Conservation (phyloP, 2,888 invertebrate genomes). For the Stenodera caucasica region DNA sequence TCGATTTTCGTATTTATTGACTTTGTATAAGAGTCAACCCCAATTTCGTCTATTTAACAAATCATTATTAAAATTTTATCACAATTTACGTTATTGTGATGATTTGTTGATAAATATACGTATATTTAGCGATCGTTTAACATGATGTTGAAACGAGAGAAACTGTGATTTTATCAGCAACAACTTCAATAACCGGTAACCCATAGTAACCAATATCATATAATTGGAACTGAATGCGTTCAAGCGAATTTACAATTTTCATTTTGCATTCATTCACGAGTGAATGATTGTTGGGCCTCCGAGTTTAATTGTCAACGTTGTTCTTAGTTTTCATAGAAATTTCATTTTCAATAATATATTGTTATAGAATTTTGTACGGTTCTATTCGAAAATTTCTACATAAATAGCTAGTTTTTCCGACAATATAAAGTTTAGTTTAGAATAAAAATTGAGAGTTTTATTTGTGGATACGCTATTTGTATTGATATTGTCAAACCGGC, state of each 20-base stretch:
- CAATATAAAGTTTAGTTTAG: too few relatives aligned
- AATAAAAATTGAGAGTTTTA: too few relatives aligned
- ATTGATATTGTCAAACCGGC: background rate
- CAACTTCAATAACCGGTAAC: constrained; percentile 41
- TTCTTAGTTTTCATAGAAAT: constrained; percentile 20
- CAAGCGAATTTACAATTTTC: constrained; percentile 45
- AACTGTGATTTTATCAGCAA: constrained; percentile 14
- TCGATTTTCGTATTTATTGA: constrained; percentile 41
- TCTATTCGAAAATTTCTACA: too few relatives aligned
- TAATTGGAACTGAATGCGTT: constrained; percentile 43
- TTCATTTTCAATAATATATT: background rate
- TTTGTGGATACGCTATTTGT: background rate
- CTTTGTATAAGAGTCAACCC: constrained; percentile 8
- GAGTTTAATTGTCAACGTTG: constrained; percentile 28
- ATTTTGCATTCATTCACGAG: constrained; percentile 41
- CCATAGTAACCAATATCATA: constrained; percentile 43
- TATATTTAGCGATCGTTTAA: too few relatives aligned
- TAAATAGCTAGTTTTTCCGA: too few relatives aligned
- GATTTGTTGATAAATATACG: too few relatives aligned
- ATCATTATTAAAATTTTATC: too few relatives aligned
- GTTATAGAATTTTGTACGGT: too few relatives aligned
- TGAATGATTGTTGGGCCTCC: constrained; percentile 24
- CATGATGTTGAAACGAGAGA: constrained; percentile 3
- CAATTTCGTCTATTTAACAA: too few relatives aligned
- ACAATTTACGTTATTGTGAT: too few relatives aligned